phyloP scores from a whole-genome alignment of 2,888 invertebrate species.

The Charanyca ferruginea region DNA sequence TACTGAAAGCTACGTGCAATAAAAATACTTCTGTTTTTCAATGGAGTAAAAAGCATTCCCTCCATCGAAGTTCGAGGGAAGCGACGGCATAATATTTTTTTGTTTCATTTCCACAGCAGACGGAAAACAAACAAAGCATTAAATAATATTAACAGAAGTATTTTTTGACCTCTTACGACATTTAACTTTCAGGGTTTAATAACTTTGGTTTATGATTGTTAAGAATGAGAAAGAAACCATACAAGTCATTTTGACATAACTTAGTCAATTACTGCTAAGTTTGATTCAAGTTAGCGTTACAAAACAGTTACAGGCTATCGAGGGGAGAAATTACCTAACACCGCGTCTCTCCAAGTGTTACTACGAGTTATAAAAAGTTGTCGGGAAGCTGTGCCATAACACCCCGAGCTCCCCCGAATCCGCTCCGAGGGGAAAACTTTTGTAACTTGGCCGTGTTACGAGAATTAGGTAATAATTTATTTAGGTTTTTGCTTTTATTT shows the following conservation, averaged over 20 bases:
- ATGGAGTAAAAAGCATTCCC: constrained; percentile 30
- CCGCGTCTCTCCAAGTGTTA: constrained; percentile 70
- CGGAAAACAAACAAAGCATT: constrained; percentile 34
- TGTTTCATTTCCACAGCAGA: constrained; percentile 21
- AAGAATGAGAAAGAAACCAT: constrained; percentile 48
- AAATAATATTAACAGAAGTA: constrained; percentile 44
- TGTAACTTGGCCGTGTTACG: constrained; percentile 75
- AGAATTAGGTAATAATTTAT: constrained; percentile 84
- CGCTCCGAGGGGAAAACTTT: constrained; percentile 70
- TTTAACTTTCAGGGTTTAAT: constrained; percentile 27
- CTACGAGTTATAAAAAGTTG: constrained; percentile 79
- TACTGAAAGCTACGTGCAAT: constrained; percentile 27
- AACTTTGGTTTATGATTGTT: constrained; percentile 33
- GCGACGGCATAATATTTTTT: constrained; percentile 8
- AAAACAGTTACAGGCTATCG: constrained; percentile 58
- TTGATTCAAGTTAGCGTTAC: constrained; percentile 46
- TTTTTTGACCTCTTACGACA: constrained; percentile 37
- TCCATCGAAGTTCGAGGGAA: constrained; percentile 28
- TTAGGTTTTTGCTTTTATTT: constrained; percentile 68
- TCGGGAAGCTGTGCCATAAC: constrained; percentile 73
- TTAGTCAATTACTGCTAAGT: constrained; percentile 39
- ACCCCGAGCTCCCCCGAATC: constrained; percentile 66
- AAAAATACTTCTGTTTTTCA: constrained; percentile 37
- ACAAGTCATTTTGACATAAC: constrained; percentile 46
- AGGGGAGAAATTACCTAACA: constrained; percentile 69